phyloP scores from a whole-genome alignment of 2,113 vertebrate species.

The Recurvirostra avosetta region DNA sequence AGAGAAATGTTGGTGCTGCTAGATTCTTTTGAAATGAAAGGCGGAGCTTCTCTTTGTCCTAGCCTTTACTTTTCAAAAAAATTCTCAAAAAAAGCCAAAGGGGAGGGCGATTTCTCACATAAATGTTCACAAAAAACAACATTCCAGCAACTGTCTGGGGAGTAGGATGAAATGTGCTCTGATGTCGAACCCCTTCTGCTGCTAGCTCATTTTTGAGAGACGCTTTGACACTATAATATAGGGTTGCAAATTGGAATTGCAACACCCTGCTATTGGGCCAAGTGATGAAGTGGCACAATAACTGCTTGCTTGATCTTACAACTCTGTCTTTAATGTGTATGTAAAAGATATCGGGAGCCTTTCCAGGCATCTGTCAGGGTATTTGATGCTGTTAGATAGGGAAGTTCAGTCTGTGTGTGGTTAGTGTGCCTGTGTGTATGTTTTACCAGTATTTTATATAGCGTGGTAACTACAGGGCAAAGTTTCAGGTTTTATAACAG shows the following conservation, averaged over 20 bases:
- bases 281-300: constrained; percentile 36
- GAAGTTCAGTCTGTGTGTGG: neutral
- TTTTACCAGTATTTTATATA: neutral
- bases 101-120: neutral
- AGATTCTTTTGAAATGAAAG: neutral
- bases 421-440: neutral
- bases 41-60: neutral
- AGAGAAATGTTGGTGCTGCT: neutral
- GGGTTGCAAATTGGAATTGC: constrained; percentile 57
- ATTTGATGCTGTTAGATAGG: neutral
- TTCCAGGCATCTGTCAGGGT: constrained; percentile 30
- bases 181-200: constrained; percentile 40
- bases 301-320: constrained; percentile 43
- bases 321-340: constrained; percentile 1
- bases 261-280: constrained; percentile 52
- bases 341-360: constrained; percentile 21
- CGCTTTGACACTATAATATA: constrained; percentile 39
- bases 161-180: constrained; percentile 33
- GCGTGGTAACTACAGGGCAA: constrained; percentile 1
- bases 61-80: neutral
- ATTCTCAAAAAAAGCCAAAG: neutral
- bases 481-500: constrained; percentile 39
- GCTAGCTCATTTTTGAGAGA: constrained; percentile 11
- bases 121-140: neutral
- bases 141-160: constrained; percentile 16